Evolutionary conservation across 2,888 invertebrate genomes (phyloP).

Genomic region (Cephus pulcher): DNA sequence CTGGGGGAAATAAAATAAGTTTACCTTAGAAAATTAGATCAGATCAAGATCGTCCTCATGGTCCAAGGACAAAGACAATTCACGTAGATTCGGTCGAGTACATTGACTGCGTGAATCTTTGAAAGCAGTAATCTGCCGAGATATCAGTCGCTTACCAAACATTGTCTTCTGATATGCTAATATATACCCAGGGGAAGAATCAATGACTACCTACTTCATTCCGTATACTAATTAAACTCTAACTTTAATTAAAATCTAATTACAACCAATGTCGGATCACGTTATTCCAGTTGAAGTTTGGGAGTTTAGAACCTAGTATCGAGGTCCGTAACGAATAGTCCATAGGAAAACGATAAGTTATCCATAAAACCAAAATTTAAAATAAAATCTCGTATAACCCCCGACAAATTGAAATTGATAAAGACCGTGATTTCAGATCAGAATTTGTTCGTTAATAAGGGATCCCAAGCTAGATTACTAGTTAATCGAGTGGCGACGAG

Average conservation of each 20-base stretch:
- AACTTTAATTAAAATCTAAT: background rate
- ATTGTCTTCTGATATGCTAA: background rate
- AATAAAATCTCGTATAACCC: background rate
- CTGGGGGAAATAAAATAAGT: background rate
- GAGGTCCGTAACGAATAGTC: background rate
- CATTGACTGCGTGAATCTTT: background rate
- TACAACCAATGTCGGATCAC: background rate
- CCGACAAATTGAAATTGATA: background rate
- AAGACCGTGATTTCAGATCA: background rate
- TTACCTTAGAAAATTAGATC: slow-evolving; percentile 9
- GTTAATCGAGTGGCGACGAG: background rate
- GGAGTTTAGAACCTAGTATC: background rate
- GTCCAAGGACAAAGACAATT: background rate
- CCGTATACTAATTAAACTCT: background rate
- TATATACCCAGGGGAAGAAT: background rate
- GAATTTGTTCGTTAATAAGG: background rate
- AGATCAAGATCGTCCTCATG: background rate
- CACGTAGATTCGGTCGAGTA: background rate
- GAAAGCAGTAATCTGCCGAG: background rate
- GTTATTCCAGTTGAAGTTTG: background rate
- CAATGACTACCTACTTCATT: background rate
- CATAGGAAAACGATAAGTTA: background rate
- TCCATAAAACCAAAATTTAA: background rate
- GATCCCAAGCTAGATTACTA: background rate
- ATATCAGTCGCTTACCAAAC: background rate